Conservation (phyloP, 2,797 vertebrate species). For the Synaphobranchus kaupii region DNA sequence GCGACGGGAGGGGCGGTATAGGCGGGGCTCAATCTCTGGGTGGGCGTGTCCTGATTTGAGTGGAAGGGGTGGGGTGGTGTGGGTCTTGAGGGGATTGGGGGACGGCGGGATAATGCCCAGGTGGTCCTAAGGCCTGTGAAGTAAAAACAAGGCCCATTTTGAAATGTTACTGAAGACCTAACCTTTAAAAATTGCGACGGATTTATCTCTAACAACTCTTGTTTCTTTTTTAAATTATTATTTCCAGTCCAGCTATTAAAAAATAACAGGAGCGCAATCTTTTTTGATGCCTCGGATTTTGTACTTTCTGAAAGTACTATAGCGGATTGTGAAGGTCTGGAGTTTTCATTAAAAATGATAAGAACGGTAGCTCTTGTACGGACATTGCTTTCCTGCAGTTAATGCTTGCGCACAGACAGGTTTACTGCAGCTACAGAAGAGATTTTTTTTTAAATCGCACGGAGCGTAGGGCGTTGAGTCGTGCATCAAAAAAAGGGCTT, state of each 20-base stretch:
- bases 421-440: not conserved
- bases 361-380: not conserved
- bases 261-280: too few relatives aligned
- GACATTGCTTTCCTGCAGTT: not conserved
- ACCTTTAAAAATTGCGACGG: not conserved
- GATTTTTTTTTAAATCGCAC: too few relatives aligned
- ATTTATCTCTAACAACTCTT: not conserved
- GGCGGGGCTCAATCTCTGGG: not conserved
- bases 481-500: constrained; percentile 50
- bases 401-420: not conserved
- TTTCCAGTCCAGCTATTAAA: too few relatives aligned
- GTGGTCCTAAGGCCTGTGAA: not conserved
- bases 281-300: not conserved
- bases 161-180: not conserved
- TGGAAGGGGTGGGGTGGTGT: constrained; percentile 13
- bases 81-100: not conserved
- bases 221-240: not conserved
- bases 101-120: not conserved
- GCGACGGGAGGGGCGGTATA: not conserved
- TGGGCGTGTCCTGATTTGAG: constrained; percentile 41
- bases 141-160: not conserved
- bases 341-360: not conserved
- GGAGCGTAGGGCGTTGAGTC: constrained; percentile 37
- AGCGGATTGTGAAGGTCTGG: not conserved
- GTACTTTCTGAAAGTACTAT: not conserved